Evolutionary conservation across 2,113 vertebrate species (phyloP).

Genomic region (Phaethornis superciliosus): DNA sequence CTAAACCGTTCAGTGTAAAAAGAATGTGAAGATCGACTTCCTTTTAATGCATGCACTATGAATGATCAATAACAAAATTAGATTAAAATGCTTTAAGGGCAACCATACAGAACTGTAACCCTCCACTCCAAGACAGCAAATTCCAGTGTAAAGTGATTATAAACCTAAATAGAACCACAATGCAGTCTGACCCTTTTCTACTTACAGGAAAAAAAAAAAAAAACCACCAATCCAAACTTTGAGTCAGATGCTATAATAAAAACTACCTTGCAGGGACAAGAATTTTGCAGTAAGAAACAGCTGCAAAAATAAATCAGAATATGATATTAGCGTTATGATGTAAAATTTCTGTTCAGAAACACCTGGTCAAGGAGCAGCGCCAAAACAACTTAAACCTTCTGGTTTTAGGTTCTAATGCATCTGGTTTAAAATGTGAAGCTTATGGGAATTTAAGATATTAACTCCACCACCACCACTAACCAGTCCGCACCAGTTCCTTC

Average conservation of each 20-base stretch:
- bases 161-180: neutral
- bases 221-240: neutral
- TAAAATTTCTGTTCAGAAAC: neutral
- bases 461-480: neutral
- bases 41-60: neutral
- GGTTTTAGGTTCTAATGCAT: neutral
- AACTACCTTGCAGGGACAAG: neutral
- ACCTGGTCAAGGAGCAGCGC: neutral
- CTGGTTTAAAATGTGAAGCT: neutral
- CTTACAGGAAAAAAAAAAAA: neutral
- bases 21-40: neutral
- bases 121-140: neutral
- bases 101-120: neutral
- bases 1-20: neutral
- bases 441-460: neutral
- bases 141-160: neutral
- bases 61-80: neutral
- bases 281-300: neutral
- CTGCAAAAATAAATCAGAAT: neutral
- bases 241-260: neutral
- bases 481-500: neutral
- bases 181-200: neutral
- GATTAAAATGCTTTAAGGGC: neutral
- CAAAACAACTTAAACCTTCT: neutral
- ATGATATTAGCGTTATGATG: rapidly evolving